Percentiles rank a stretch among this genome's conserved stretches.
These are phyloP conservation scores for Macrobrachium rosenbergii DNA, from an alignment of 1,140 invertebrate species.

Conservation along the genomic window DNA sequence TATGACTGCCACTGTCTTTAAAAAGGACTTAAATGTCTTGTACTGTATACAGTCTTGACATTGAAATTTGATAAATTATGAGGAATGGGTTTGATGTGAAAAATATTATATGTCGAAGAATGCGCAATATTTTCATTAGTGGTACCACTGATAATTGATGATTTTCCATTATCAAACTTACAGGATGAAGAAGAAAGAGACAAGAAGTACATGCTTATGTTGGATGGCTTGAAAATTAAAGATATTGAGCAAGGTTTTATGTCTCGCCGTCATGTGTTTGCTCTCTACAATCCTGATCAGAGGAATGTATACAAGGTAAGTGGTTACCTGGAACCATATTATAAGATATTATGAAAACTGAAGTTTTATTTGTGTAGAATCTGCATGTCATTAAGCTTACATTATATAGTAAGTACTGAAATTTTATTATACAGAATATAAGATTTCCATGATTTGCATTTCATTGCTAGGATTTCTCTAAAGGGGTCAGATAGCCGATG, in stretches of 20 bases:
- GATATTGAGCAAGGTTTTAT: constrained; percentile 99
- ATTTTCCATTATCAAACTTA: background rate
- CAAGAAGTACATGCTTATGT: constrained; percentile 99
- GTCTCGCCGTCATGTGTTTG: constrained; percentile 97
- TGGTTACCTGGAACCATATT: background rate
- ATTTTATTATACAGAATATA: too few relatives aligned
- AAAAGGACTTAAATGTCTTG: too few relatives aligned
- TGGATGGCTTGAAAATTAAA: constrained; percentile 96
- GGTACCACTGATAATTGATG: background rate
- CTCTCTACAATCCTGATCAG: constrained; percentile 97
- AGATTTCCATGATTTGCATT: too few relatives aligned
- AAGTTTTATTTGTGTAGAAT: too few relatives aligned
- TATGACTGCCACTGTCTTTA: too few relatives aligned
- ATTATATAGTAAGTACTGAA: background rate
- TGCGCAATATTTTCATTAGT: background rate
- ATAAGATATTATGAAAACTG: background rate
- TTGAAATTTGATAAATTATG: too few relatives aligned
- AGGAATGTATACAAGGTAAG: constrained; percentile 89
- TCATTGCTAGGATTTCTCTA: too few relatives aligned
- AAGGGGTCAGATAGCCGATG: too few relatives aligned
- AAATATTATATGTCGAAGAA: too few relatives aligned
- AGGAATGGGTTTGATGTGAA: too few relatives aligned
- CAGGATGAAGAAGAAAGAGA: constrained; percentile 86
- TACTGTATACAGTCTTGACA: too few relatives aligned
- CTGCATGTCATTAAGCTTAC: background rate